Conservation (phyloP, 2,797 vertebrate species). For the Dromococcyx pavoninus region DNA sequence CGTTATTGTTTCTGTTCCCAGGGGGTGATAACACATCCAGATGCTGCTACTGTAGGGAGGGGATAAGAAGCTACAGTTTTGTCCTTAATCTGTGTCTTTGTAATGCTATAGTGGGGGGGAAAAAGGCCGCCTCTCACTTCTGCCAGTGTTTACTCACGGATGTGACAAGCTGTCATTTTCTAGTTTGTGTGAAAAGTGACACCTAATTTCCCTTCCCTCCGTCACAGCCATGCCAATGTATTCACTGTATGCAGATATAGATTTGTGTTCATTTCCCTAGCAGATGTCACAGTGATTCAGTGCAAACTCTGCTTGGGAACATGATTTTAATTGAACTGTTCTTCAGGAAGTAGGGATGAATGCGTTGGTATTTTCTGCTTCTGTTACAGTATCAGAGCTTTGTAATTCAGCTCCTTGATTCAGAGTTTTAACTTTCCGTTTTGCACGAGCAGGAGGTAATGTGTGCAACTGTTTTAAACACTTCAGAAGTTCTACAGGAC, state of each 20-base stretch:
- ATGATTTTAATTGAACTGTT: conserved; percentile 1
- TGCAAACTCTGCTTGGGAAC: conserved; percentile 22
- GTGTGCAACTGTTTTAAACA: not conserved
- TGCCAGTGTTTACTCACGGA: not conserved
- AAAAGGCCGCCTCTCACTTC: not conserved
- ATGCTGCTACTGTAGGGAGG: not conserved
- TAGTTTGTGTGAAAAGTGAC: conserved; percentile 18
- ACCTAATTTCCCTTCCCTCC: not conserved
- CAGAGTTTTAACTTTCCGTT: not conserved
- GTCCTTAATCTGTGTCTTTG: not conserved
- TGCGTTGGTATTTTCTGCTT: not conserved
- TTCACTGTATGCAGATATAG: conserved; percentile 8
- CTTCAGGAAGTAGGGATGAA: not conserved
- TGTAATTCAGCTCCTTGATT: not conserved
- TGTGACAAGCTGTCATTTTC: conserved; percentile 34
- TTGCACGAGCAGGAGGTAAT: not conserved
- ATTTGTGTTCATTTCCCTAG: conserved; percentile 38
- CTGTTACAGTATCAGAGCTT: not conserved
- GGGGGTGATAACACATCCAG: not conserved
- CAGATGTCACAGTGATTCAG: conserved; percentile 36
- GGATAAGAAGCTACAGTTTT: not conserved
- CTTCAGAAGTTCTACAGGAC: not conserved
- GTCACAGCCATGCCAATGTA: not conserved
- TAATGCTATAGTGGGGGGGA: not conserved
- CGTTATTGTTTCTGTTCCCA: not conserved